phyloP scores from a whole-genome alignment of 2,888 invertebrate species.

The Lepidonotus clava region DNA sequence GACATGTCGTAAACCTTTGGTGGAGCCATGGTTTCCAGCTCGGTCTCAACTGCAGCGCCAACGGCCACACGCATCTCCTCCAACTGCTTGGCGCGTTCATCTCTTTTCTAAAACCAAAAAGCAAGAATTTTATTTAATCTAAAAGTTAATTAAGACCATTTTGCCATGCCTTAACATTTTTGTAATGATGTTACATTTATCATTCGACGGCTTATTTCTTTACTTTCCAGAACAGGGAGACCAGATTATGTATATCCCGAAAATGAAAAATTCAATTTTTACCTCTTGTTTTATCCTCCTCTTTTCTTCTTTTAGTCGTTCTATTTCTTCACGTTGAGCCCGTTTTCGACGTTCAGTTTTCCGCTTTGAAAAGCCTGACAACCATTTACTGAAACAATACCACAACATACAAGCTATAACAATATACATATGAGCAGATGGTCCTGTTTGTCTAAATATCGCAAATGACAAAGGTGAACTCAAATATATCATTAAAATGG shows the following conservation, averaged over 20 bases:
- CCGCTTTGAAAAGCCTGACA: slow-evolving; percentile 48
- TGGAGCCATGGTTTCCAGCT: slow-evolving; percentile 28
- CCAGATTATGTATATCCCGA: background rate
- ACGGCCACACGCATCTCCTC: slow-evolving; percentile 12
- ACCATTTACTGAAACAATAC: slow-evolving; percentile 25
- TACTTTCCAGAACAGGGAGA: too few species aligned
- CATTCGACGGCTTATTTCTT: too few species aligned
- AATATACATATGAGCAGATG: too few species aligned
- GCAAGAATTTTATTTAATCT: background rate
- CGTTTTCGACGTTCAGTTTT: slow-evolving; percentile 47
- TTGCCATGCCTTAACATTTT: background rate
- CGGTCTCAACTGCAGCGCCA: background rate
- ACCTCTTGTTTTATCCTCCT: slow-evolving; percentile 27
- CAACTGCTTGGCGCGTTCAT: slow-evolving; percentile 10
- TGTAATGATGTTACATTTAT: background rate
- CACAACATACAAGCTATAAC: too few species aligned
- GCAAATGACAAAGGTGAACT: too few species aligned
- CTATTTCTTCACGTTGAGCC: slow-evolving; percentile 34
- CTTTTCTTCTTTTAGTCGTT: slow-evolving; percentile 52
- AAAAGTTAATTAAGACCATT: background rate
- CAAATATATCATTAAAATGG: too few species aligned
- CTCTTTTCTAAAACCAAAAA: background rate
- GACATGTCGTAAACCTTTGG: slow-evolving; percentile 31
- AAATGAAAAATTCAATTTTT: background rate
- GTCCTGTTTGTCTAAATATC: too few species aligned